Evolutionary conservation across 2,113 vertebrate genomes (phyloP).

Genomic region (Tretioscincus oriximinensis): DNA sequence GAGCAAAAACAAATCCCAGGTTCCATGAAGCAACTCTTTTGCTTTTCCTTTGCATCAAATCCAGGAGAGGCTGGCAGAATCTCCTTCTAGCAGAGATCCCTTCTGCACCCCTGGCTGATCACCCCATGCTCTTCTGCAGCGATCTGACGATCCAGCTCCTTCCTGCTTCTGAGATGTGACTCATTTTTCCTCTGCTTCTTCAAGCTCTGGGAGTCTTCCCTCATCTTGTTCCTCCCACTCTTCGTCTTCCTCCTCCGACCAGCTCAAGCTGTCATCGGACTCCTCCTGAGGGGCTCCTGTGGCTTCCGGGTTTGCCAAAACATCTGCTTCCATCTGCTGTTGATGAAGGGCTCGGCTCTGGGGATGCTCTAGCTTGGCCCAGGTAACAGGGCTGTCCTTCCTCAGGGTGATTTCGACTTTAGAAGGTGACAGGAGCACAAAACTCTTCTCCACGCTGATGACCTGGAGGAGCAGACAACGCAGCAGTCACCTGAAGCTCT

Average conservation of each 20-base stretch:
- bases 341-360: constrained; percentile 49
- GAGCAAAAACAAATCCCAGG: neutral
- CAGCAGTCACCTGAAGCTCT: too few species aligned
- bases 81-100: neutral
- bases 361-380: constrained; percentile 89
- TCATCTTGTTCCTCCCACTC: constrained; percentile 48
- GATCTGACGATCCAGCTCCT: neutral
- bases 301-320: constrained; percentile 24
- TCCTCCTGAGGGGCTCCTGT: constrained; percentile 45
- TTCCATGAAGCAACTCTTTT: neutral
- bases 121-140: neutral
- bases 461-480: constrained; percentile 69
- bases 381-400: constrained; percentile 82
- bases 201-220: neutral
- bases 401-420: constrained; percentile 89
- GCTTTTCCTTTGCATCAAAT: too few species aligned
- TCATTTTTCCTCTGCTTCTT: neutral
- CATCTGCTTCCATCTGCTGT: constrained; percentile 41
- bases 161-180: too few species aligned
- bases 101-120: neutral
- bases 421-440: constrained; percentile 84
- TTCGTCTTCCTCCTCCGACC: constrained; percentile 72
- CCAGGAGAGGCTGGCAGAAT: too few species aligned
- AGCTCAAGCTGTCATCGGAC: constrained; percentile 75
- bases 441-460: constrained; percentile 77